Base-by-base conservation (phyloP, 2,888 invertebrate species). In the Dugesia japonica region DNA sequence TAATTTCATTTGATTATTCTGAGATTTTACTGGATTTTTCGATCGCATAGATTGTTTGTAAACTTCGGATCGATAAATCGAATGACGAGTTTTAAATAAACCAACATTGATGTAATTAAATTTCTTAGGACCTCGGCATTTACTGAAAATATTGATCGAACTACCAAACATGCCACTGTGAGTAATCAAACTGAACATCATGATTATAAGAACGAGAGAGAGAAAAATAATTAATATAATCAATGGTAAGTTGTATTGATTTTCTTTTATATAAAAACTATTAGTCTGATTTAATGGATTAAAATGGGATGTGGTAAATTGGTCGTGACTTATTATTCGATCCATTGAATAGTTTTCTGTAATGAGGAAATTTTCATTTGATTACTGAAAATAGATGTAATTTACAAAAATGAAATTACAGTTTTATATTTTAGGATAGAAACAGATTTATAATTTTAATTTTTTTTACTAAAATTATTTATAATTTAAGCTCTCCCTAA, bases 101-200 rank as follows among this genome's bases (percentile, higher is more conserved):
- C 76, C 76, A 75, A 76, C 71, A 28, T 76, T 74, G 1, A 76
- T 75, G 75, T 76, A 76, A 27, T 75, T 76, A n/a, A 76, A 76
- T 75, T 75, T 33, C 17, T 73, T 56, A n/a, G 56, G 56, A 20
- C 56, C 56, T 4, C 56, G 56, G 17, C n/a, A 56, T n/a, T 20
- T 56, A 13, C 56, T n/a, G 17, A 56, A 56, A 7, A 56, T 23
- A n/a, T 56, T 56, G 1, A 56, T 56, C 56, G 56, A 56, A 4
- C 17, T 56, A 4, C 56, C 56, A n/a, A 56, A 56, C 23, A 56
- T 56, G 4, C 56, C 56, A n/a, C 56, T 56, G 23, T 56, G 56
- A 56, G 56, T 56, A 7, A 56, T n/a, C 9, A 56, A n/a, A 56
- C 56, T 56, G 23, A 56, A 56, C 56, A 56, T 56, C 56, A 56